Conservation (phyloP, 2,113 vertebrate species). For the Numenius arquata region DNA sequence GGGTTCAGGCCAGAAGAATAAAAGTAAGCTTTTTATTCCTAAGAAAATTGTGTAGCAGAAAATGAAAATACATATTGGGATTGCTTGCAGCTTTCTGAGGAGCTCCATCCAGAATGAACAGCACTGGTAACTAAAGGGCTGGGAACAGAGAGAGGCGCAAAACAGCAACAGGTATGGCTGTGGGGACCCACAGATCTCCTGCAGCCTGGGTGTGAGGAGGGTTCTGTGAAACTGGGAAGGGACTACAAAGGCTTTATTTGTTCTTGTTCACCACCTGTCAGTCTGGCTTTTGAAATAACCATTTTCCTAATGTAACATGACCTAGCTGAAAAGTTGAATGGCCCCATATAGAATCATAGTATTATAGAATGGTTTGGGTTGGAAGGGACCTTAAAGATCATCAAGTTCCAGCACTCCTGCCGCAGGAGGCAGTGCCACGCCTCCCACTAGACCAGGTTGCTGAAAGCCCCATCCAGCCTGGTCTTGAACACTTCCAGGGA, state of each 20-base stretch:
- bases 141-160: background rate
- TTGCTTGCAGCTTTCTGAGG: background rate
- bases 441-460: too few relatives aligned
- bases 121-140: background rate
- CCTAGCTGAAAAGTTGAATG: background rate
- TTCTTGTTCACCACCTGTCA: background rate
- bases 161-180: background rate
- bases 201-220: accelerated
- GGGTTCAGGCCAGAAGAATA: background rate
- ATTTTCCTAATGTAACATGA: background rate
- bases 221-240: accelerated
- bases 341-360: too few relatives aligned
- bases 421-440: too few relatives aligned
- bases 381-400: too few relatives aligned
- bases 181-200: background rate
- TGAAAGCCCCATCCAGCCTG: too few relatives aligned
- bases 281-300: background rate
- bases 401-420: too few relatives aligned
- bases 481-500: too few relatives aligned
- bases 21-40: background rate
- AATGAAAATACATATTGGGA: background rate
- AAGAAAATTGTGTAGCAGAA: background rate
- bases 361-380: too few relatives aligned
- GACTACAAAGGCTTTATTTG: background rate
- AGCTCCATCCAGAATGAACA: background rate